phyloP scores from a whole-genome alignment of 2,113 vertebrate genomes.

The Chaenogobius annularis region DNA sequence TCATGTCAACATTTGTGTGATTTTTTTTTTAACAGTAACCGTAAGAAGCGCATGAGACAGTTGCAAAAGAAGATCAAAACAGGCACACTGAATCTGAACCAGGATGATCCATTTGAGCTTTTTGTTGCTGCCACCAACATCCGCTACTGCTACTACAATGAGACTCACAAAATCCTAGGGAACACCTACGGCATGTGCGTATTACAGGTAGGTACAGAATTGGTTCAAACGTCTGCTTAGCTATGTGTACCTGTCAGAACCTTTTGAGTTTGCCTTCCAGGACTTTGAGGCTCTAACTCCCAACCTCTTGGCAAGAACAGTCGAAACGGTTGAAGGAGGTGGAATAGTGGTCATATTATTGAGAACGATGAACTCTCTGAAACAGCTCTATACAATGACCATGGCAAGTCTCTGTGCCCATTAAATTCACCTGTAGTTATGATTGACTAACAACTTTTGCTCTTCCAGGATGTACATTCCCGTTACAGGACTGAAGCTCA shows the following conservation, averaged over 20 bases:
- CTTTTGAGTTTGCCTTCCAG: constrained; percentile 60
- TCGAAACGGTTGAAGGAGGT: constrained; percentile 96
- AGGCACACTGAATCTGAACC: constrained; percentile 88
- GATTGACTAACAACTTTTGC: neutral
- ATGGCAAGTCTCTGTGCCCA: constrained; percentile 80
- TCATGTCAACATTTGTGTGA: neutral
- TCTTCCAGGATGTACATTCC: constrained; percentile 90
- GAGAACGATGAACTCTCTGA: constrained; percentile 93
- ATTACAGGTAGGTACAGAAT: constrained; percentile 81
- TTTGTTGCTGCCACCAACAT: constrained; percentile 96
- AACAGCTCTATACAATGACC: constrained; percentile 94
- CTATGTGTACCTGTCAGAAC: neutral
- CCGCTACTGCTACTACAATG: constrained; percentile 98
- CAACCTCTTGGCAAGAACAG: constrained; percentile 90
- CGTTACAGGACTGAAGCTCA: constrained; percentile 95
- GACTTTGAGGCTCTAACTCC: constrained; percentile 97
- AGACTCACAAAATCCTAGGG: constrained; percentile 96
- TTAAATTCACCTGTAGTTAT: neutral
- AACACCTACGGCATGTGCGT: constrained; percentile 98
- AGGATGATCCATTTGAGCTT: constrained; percentile 95
- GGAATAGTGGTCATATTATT: constrained; percentile 91
- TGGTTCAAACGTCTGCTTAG: neutral
- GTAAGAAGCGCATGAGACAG: constrained; percentile 97
- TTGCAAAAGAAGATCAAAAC: constrained; percentile 97
- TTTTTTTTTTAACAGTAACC: constrained; percentile 80